phyloP scores from a whole-genome alignment of 2,797 vertebrate genomes.

The Enteromius thamalakanensis region DNA sequence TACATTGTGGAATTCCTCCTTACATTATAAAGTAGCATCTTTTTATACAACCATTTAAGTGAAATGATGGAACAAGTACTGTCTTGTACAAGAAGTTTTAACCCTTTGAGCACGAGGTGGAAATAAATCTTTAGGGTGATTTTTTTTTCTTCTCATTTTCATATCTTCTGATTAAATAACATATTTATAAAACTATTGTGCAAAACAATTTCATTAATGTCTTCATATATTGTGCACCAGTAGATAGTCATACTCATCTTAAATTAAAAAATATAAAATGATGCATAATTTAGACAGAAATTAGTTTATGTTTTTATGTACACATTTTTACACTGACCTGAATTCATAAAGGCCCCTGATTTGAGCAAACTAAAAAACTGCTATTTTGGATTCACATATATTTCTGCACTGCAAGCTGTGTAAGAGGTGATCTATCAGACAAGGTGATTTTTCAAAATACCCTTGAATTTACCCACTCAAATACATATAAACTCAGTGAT shows the following conservation, averaged over 20 bases:
- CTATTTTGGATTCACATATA: slow-evolving; percentile 60
- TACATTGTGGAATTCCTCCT: slow-evolving; percentile 90
- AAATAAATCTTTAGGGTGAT: slow-evolving; percentile 74
- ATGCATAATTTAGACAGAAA: slow-evolving; percentile 88
- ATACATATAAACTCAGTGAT: slow-evolving; percentile 63
- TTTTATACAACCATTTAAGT: slow-evolving; percentile 96
- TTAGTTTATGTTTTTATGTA: slow-evolving; percentile 81
- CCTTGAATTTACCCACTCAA: slow-evolving; percentile 50
- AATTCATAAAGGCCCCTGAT: slow-evolving; percentile 83
- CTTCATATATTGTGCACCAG: slow-evolving; percentile 86
- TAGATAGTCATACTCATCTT: slow-evolving; percentile 84
- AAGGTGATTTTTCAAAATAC: slow-evolving; percentile 42
- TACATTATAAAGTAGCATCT: slow-evolving; percentile 94
- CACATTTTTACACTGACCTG: slow-evolving; percentile 84
- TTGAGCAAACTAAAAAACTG: slow-evolving; percentile 72
- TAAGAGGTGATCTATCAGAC: slow-evolving; percentile 60
- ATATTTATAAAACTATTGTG: slow-evolving; percentile 95
- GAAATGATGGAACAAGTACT: slow-evolving; percentile 89
- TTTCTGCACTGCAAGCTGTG: slow-evolving; percentile 64
- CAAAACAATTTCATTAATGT: slow-evolving; percentile 89
- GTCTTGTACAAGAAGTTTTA: slow-evolving; percentile 90
- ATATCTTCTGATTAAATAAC: slow-evolving; percentile 92
- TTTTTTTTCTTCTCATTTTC: slow-evolving; percentile 67
- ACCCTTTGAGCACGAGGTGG: slow-evolving; percentile 97
- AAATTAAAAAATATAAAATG: slow-evolving; percentile 88